phyloP scores from a whole-genome alignment of 2,113 vertebrate species.

The Columba livia region DNA sequence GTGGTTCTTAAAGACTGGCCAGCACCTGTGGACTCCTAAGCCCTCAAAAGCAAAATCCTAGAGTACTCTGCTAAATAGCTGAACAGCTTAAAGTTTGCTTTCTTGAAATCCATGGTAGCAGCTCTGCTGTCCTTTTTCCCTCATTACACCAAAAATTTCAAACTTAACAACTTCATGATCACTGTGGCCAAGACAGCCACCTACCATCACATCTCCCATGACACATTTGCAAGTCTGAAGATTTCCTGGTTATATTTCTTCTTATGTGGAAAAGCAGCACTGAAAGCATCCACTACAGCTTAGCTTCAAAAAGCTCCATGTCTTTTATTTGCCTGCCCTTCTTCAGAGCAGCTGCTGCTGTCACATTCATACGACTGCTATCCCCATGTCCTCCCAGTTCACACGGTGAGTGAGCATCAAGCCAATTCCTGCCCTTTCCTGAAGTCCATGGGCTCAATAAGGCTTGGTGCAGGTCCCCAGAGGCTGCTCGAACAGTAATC shows the following conservation, averaged over 20 bases:
- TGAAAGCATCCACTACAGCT: not conserved
- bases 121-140: too few relatives aligned
- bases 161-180: too few relatives aligned
- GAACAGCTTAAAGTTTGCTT: too few relatives aligned
- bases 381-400: not conserved
- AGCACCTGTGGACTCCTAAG: too few relatives aligned
- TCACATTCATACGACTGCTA: not conserved
- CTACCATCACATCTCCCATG: not conserved
- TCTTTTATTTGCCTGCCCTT: not conserved
- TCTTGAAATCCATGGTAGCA: too few relatives aligned
- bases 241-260: not conserved
- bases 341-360: not conserved
- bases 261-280: not conserved
- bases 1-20: too few relatives aligned
- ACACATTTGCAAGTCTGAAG: not conserved
- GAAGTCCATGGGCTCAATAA: not conserved
- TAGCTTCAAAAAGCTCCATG: not conserved
- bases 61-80: too few relatives aligned
- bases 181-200: too few relatives aligned
- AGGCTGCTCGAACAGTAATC: not conserved
- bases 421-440: not conserved
- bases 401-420: not conserved
- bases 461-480: not conserved
- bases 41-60: too few relatives aligned
- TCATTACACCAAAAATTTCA: too few relatives aligned